Evolutionary conservation across 2,888 invertebrate species (phyloP).

Genomic region (Acronicta psi): DNA sequence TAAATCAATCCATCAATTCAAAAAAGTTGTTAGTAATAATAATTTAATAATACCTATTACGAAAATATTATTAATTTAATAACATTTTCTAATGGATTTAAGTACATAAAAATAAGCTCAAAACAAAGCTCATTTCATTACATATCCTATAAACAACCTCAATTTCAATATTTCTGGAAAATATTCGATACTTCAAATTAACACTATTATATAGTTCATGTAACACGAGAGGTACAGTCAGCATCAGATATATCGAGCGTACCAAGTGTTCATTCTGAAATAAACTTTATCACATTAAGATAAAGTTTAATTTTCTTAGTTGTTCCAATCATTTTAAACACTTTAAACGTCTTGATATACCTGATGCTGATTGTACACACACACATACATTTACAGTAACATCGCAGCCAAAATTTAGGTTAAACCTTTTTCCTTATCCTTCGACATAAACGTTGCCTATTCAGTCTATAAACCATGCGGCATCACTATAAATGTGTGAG

Average conservation of each 20-base stretch:
- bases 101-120: neutral
- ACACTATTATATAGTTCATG: constrained; percentile 7
- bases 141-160: neutral
- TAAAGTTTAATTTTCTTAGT: too few relatives aligned
- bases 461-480: constrained; percentile 29
- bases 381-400: constrained; percentile 23
- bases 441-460: constrained; percentile 8
- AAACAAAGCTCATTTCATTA: constrained; percentile 1
- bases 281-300: too few relatives aligned
- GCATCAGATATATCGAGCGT: too few relatives aligned
- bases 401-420: neutral
- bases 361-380: too few relatives aligned
- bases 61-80: neutral
- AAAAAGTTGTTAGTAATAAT: too few relatives aligned
- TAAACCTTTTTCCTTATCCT: neutral
- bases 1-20: too few relatives aligned
- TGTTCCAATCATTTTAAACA: too few relatives aligned
- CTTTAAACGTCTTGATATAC: too few relatives aligned
- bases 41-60: too few relatives aligned
- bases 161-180: neutral
- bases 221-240: constrained; percentile 4
- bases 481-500: constrained; percentile 20
- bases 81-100: neutral
- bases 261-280: too few relatives aligned
- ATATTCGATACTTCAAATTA: neutral